Percentiles rank a stretch among this genome's conserved stretches.
Conservation (phyloP, 2,113 vertebrate genomes). For the Carlito syrichta region DNA sequence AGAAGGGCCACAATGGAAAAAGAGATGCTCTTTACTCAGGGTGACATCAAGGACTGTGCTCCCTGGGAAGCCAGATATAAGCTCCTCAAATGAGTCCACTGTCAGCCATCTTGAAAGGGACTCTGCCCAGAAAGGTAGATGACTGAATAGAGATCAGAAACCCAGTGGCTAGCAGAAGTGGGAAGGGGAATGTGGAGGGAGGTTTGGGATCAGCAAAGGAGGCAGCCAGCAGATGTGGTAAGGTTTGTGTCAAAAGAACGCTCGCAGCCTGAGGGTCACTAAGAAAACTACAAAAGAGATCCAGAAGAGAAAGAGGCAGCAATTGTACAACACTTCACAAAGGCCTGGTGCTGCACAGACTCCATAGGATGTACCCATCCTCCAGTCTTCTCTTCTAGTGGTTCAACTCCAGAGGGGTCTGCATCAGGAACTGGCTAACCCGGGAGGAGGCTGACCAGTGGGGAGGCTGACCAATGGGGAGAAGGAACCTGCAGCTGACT, state of each 20-base stretch:
- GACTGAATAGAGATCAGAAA: background rate
- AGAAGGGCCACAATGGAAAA: background rate
- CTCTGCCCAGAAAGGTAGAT: background rate
- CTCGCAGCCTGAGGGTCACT: background rate
- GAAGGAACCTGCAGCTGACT: accelerated
- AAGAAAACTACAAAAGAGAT: background rate
- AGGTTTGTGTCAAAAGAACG: background rate
- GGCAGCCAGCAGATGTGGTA: background rate
- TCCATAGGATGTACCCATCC: accelerated
- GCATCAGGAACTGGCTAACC: background rate
- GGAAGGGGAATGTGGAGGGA: no score
- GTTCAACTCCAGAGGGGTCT: background rate
- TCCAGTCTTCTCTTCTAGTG: accelerated
- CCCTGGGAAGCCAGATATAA: background rate
- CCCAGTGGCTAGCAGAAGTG: background rate
- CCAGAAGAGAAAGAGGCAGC: background rate
- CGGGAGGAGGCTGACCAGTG: no score
- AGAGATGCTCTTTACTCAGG: background rate
- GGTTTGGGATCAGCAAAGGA: background rate
- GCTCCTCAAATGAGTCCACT: background rate
- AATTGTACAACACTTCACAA: background rate
- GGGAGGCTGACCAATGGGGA: accelerated
- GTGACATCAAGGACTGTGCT: background rate
- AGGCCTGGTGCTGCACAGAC: background rate
- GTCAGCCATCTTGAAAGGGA: background rate